Percentiles rank a stretch among this genome's conserved stretches.
phyloP scores from a whole-genome alignment of 2,113 vertebrate genomes.

The Rhynchomys soricoides region DNA sequence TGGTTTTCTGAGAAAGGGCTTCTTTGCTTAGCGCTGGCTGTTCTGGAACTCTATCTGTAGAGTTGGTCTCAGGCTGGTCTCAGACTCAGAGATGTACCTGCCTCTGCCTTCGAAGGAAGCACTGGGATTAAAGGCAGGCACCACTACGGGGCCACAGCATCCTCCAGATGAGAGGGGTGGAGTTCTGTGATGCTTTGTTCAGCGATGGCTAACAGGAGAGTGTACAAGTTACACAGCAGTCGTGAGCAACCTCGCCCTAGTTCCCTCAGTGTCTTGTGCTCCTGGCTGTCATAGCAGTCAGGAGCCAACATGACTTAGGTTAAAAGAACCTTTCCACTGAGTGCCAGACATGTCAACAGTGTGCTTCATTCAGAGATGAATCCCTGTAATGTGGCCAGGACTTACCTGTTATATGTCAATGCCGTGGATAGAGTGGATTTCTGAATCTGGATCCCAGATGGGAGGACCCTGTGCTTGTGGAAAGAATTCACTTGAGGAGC shows the following conservation, averaged over 20 bases:
- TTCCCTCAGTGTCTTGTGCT: neutral
- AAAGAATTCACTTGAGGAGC: constrained; percentile 43
- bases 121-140: neutral
- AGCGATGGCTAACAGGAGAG: neutral
- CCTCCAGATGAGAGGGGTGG: neutral
- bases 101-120: neutral
- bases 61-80: neutral
- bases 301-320: neutral
- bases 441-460: constrained; percentile 1
- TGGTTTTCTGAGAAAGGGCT: neutral
- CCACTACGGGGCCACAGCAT: neutral
- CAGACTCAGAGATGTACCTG: neutral
- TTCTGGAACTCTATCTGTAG: neutral
- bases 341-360: neutral
- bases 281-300: neutral
- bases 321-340: neutral
- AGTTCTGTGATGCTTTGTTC: constrained; percentile 29
- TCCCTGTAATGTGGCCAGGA: neutral
- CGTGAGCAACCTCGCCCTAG: neutral
- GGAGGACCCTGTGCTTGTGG: neutral
- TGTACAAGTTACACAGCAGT: neutral
- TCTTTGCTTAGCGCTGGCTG: neutral
- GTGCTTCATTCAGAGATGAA: neutral
- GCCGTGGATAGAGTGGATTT: constrained; percentile 1
- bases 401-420: neutral